Conservation (phyloP, 2,113 vertebrate species). For the Terrapene triunguis region DNA sequence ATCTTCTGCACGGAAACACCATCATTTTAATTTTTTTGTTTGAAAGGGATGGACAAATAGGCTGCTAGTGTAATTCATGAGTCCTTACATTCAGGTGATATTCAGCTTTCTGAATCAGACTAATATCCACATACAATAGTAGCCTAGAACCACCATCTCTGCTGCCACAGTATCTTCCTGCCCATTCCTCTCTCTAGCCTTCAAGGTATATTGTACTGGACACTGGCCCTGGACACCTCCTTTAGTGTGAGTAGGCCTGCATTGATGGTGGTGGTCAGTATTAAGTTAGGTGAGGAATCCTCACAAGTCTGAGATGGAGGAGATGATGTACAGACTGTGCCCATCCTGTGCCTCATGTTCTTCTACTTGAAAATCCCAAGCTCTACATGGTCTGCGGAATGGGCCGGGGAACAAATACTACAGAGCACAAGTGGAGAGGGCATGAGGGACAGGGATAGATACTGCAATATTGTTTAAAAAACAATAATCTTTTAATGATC, state of each 20-base stretch:
- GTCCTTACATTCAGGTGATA: neutral
- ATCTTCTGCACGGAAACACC: neutral
- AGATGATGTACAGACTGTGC: no score
- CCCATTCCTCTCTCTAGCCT: neutral
- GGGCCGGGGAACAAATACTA: neutral
- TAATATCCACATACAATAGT: neutral
- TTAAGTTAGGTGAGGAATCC: neutral
- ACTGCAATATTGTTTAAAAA: neutral
- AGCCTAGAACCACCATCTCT: neutral
- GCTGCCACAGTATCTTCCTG: neutral
- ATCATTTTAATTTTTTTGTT: neutral
- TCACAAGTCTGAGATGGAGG: neutral
- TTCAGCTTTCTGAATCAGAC: neutral
- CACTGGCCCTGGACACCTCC: neutral
- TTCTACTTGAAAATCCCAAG: neutral
- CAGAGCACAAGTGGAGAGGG: neutral
- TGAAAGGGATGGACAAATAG: neutral
- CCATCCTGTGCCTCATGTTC: no score
- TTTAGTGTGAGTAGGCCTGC: neutral
- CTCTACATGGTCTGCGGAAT: neutral
- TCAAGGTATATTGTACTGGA: neutral
- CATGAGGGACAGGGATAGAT: neutral
- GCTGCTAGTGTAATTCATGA: neutral
- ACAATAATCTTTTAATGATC: neutral
- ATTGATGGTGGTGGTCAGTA: neutral